A percentile compares a stretch with the other conserved stretches of the same genome.
These are phyloP conservation scores for Sepiola atlantica DNA, from an alignment of 2,888 invertebrate genomes.

Conservation along the genomic window DNA sequence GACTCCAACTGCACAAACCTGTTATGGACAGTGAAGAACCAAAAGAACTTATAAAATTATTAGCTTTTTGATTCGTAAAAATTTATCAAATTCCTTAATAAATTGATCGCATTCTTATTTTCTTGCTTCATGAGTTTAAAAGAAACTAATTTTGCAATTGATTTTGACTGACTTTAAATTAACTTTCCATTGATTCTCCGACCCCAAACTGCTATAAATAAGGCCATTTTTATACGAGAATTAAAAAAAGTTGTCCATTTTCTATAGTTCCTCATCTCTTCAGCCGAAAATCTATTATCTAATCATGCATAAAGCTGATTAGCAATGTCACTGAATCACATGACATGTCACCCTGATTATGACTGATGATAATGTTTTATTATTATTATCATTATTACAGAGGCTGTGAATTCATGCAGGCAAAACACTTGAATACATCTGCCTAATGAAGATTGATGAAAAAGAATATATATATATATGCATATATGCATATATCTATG, in stretches of 20 bases:
- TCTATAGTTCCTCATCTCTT: background rate
- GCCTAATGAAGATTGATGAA: background rate
- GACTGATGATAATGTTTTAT: slow-evolving; percentile 1
- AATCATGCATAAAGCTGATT: slow-evolving; percentile 5
- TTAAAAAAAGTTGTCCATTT: background rate
- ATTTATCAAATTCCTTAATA: background rate
- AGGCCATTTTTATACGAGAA: background rate
- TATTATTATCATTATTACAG: background rate
- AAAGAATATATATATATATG: background rate
- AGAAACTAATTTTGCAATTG: background rate
- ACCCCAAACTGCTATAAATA: slow-evolving; percentile 7
- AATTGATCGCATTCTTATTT: background rate
- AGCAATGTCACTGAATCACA: slow-evolving; percentile 32
- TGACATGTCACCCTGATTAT: slow-evolving; percentile 32
- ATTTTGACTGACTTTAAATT: background rate
- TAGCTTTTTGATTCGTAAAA: background rate
- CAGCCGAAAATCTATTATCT: slow-evolving; percentile 18
- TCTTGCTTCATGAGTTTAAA: background rate
- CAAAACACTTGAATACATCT: slow-evolving; percentile 32
- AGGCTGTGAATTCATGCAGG: background rate
- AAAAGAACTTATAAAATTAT: background rate
- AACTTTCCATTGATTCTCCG: slow-evolving; percentile 18
- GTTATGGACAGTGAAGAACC: background rate
- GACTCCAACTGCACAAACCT: too few species aligned
- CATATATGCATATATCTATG: background rate